Percentiles rank a stretch among this genome's conserved stretches.
phyloP scores from a whole-genome alignment of 2,888 invertebrate species.

The Trichopoda pennipes region DNA sequence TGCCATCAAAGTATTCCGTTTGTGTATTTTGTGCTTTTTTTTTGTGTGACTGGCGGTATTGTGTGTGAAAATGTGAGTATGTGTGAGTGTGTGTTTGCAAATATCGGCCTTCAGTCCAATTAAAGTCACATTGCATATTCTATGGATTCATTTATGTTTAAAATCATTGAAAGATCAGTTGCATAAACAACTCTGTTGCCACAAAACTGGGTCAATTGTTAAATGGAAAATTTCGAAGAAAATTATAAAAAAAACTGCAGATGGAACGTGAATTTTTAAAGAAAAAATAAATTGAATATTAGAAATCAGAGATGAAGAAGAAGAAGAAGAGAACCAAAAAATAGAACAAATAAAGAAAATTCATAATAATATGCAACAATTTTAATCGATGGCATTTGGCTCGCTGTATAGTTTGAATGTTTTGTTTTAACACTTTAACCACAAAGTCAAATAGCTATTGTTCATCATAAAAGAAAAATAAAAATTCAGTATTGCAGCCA shows the following conservation, averaged over 20 bases:
- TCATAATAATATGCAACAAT: no score
- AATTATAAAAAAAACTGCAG: neutral
- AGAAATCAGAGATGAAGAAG: neutral
- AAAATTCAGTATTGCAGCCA: neutral
- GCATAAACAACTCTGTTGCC: conserved; percentile 58
- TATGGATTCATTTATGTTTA: conserved; percentile 59
- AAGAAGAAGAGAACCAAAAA: neutral
- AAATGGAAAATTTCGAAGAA: conserved; percentile 46
- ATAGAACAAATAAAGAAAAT: neutral
- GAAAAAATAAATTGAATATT: neutral
- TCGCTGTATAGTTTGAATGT: neutral
- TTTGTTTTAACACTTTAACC: no score
- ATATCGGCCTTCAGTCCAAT: conserved; percentile 63
- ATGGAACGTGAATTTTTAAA: neutral
- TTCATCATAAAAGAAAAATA: neutral
- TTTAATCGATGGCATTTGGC: neutral
- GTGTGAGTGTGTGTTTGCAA: conserved; percentile 8
- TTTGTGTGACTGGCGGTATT: conserved; percentile 19
- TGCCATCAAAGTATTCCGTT: conserved; percentile 31
- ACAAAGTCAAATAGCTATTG: no score
- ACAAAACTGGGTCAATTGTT: conserved; percentile 63
- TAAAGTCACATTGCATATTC: conserved; percentile 59
- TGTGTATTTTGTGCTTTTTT: no score
- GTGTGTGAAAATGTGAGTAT: neutral
- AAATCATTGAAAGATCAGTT: conserved; percentile 62